Base-by-base conservation (phyloP, 1,140 invertebrate genomes). In the Drosophila bifasciata region DNA sequence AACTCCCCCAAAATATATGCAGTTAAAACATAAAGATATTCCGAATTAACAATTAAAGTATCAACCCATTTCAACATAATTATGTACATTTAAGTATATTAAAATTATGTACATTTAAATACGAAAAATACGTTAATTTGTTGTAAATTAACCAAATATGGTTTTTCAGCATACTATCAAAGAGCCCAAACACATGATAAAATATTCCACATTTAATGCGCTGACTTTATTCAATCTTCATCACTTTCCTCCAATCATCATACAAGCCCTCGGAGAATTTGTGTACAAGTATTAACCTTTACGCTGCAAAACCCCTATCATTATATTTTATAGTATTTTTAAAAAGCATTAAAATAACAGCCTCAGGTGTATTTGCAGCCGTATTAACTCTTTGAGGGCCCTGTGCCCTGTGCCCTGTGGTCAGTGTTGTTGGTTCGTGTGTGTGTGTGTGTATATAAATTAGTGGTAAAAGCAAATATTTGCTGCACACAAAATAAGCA, bases 381-480 rank as follows among this genome's bases (percentile, higher is more conserved):
- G 28, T 9, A 9, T 28, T 44, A 52, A 51, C 28, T 66, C 48
- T 67, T 67, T 67, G 23, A 28, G 41, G 28, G 28, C 28, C 28
- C 25, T 21, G n/a, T n/a, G n/a, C n/a, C n/a, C n/a, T n/a, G n/a
- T n/a, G n/a, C 60, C 49, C 19, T 62, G 67, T 67, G 61, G 57
- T 52, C 45, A 52, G 17, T 25, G 39, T 40, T 51, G 13, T 40
- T 51, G 13, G 21, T 46, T 9, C 28, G 43, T 57, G 53, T 51
- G 70, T 79, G 55, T 71, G 59, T 70, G 43, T 57, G 53, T 51
- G 70, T 79, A 50, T 71, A 66, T 70, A 70, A 80, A 76, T 79
- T 76, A 66, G 59, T 62, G 78, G 60, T 59, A 52, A 76, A 56
- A 40, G 68, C 50, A 81, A 80, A 81, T 81, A 76, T 80, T 80